These are phyloP conservation scores for Neopelma chrysocephalum DNA, from an alignment of 2,797 vertebrate species.

Conservation along the genomic window DNA sequence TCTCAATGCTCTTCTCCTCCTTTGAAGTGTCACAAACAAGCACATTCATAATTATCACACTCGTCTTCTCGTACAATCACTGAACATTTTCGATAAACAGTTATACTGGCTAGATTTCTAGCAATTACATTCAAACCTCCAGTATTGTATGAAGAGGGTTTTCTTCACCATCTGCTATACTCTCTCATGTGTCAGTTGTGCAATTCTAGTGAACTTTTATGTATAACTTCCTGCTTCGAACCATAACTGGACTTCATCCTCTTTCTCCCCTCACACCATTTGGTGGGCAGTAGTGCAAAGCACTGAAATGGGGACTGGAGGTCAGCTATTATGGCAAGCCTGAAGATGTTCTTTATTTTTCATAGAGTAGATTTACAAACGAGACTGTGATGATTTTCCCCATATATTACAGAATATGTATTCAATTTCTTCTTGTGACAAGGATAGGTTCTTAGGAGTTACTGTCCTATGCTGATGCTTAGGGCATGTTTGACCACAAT, in stretches of 20 bases:
- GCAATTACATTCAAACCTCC: neutral
- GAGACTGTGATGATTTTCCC: neutral
- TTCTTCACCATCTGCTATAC: neutral
- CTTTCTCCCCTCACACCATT: neutral
- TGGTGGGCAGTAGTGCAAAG: neutral
- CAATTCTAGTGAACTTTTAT: neutral
- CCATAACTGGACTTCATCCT: neutral
- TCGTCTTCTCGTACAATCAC: constrained; percentile 25
- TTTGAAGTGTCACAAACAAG: constrained; percentile 46
- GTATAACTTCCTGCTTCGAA: neutral
- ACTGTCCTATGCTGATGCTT: neutral
- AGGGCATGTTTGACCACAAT: neutral
- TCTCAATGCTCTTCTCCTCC: constrained; percentile 17
- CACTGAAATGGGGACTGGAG: neutral
- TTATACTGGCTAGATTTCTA: constrained; percentile 31
- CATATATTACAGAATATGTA: neutral
- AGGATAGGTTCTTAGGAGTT: neutral
- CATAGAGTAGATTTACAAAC: neutral
- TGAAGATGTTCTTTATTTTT: neutral
- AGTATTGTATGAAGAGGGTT: neutral
- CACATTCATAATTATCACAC: constrained; percentile 23
- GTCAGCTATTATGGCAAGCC: neutral
- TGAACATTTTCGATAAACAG: constrained; percentile 31
- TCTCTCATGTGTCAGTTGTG: neutral
- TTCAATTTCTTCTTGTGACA: neutral